Base-by-base conservation (phyloP, 64 coral and sea anemone genomes). In the Astreopora myriophthalma region DNA sequence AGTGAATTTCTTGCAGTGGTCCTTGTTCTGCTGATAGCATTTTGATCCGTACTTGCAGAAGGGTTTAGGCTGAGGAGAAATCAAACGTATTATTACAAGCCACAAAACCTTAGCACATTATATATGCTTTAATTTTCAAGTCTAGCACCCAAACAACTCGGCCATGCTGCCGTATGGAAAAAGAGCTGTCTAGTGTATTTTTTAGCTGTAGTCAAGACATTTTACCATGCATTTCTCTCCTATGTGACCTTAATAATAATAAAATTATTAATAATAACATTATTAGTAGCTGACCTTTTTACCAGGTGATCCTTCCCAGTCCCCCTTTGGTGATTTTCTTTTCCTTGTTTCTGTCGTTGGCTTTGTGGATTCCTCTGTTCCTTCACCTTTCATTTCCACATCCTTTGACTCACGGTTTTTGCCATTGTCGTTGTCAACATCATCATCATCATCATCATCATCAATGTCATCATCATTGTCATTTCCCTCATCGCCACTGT, bases 21-120 rank as follows among this genome's bases (percentile, higher is more conserved):
- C 87, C 4, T 62, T 34, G 44, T 33, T 95, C 35, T 55, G 86
- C 69, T 98, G 96, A 39, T 98, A 98, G 49, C 96, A 98, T 75
- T 93, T 95, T 27, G 93, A 87, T 48, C 96, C 96, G 32, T 98
- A 98, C 46, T 86, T 95, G 32, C 96, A 95, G 38, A 81, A 66
- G 75, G 82, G 37, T 89, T 98, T 98, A 11, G 46, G 42, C 94
- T 96, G 34, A 51, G 44, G 60, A 82, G 40, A 95, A 48, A 86
- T 23, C 22, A 24, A 67, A 68, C 27, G 69, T 1, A 55, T 13
- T 0, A 55, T 10, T 55, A 3, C 12, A 55, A 55, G 3, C 16
- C 12, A 8, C 17, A 8, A 55, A 55, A 55, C 3, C 12, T 16
- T 5, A 46, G n/a, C n/a, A n/a, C n/a, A n/a, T n/a, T n/a, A n/a